Evolutionary conservation across 2,888 invertebrate species (phyloP).

Genomic region (Cremastinae sp.): DNA sequence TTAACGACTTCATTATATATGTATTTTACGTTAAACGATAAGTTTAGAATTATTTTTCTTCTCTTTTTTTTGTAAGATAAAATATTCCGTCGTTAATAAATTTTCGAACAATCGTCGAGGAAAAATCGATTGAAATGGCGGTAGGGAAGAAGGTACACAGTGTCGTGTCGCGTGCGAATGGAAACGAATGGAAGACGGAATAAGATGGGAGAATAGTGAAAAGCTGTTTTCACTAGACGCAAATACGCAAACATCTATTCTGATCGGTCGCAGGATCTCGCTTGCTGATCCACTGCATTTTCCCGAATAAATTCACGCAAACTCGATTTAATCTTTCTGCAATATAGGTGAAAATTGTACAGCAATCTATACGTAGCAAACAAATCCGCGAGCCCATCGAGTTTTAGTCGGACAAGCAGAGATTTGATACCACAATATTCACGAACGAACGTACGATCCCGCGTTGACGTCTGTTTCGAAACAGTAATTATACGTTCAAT

Average conservation of each 20-base stretch:
- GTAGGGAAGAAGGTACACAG: background rate
- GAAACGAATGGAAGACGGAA: background rate
- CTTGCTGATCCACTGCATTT: no score
- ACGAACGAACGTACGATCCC: background rate
- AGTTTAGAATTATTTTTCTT: no score
- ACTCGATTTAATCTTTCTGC: background rate
- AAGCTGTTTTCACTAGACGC: slow-evolving; percentile 14
- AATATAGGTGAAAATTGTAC: slow-evolving; percentile 18
- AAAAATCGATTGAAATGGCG: no score
- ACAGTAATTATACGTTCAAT: slow-evolving; percentile 48
- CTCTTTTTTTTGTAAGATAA: no score
- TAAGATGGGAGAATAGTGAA: background rate
- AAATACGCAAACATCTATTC: slow-evolving; percentile 8
- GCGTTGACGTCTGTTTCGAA: slow-evolving; percentile 28
- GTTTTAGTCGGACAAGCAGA: background rate
- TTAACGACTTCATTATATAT: no score
- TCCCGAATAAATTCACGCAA: no score
- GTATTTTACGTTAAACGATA: no score
- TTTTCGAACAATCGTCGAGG: no score
- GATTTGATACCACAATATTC: slow-evolving; percentile 19
- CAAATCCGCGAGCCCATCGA: slow-evolving; percentile 27
- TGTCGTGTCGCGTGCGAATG: slow-evolving; percentile 2
- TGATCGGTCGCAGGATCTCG: background rate
- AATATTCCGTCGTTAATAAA: no score
- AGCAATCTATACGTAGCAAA: slow-evolving; percentile 28